Evolutionary conservation across 2,113 vertebrate species (phyloP), one percentile per base, ranked within the genome.

Genomic region (Bufo gargarizans): DNA sequence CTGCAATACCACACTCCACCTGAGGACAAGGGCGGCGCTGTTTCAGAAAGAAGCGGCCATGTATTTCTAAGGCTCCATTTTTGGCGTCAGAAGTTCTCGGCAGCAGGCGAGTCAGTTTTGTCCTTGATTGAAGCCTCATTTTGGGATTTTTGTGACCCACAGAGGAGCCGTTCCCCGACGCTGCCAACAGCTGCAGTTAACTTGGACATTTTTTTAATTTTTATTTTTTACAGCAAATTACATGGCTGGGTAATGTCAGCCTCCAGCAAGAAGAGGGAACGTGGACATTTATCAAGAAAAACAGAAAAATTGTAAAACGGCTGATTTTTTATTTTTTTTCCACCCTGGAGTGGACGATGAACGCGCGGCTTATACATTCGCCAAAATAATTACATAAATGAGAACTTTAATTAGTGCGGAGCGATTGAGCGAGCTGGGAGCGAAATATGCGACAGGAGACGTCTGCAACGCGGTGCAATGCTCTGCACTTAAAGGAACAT

Each of bases 111-210:
- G n/a, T n/a, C n/a, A n/a, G n/a, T 76, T 49, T 33, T 49, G 69
- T 43, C 71, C 43, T 45, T 19, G 71, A 74, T n/a, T 14, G 43
- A 45, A 45, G 69, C 69, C 22, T 76, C 72, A 76, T 76, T 76
- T 19, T 20, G 17, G 45, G 72, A 49, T 76, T 47, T 74, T 74
- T 74, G 71, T 9, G 72, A 8, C 50, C 10, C 72, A 76, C 72
- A 20, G 47, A 76, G 72, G 72, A 76, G 72, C 4, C 72, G 19
- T 50, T 50, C 45, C 71, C 47, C 45, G 0, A 16, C 7, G 7
- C 72, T 76, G 72, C 72, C 72, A 76, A 50, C 20, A 76, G 33
- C 72, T 50, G 72, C 72, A 14, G 69, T 45, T n/a, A 43, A 72
- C 69, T 45, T 45, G 43, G 69, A 9, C 72, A 76, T 50, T 76